phyloP scores from a whole-genome alignment of 2,797 vertebrate genomes.

The Xenentodon cancila region DNA sequence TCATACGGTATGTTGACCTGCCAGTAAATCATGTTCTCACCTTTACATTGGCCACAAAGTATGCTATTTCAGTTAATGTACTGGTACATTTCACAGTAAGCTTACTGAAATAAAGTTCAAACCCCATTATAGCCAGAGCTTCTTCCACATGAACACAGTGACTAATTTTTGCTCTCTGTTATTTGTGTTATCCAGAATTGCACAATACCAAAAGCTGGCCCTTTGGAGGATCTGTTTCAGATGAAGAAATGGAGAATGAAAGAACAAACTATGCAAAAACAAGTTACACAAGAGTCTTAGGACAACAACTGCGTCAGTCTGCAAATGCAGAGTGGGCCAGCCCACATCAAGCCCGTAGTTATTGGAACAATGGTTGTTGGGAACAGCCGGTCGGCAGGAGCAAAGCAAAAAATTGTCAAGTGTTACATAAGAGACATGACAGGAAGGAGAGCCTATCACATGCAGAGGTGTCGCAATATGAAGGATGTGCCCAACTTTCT shows the following conservation, averaged over 20 bases:
- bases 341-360: slow-evolving; percentile 38
- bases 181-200: slow-evolving; percentile 15
- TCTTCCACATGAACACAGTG: not conserved
- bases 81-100: not conserved
- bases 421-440: slow-evolving; percentile 60
- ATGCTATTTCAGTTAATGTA: too few species aligned
- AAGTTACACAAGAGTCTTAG: slow-evolving; percentile 63
- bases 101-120: not conserved
- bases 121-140: slow-evolving; percentile 5
- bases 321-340: slow-evolving; percentile 16
- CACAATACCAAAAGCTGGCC: slow-evolving; percentile 15
- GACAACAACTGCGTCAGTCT: slow-evolving; percentile 43
- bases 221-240: slow-evolving; percentile 15
- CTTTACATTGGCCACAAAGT: too few species aligned
- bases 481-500: slow-evolving; percentile 21
- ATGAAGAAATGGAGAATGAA: slow-evolving; percentile 8
- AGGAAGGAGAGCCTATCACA: slow-evolving; percentile 23
- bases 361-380: slow-evolving; percentile 51
- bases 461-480: slow-evolving; percentile 34
- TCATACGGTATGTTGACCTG: too few species aligned
- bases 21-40: too few species aligned
- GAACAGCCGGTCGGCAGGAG: slow-evolving; percentile 47
- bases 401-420: slow-evolving; percentile 11
- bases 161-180: not conserved
- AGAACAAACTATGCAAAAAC: slow-evolving; percentile 40